Conservation (phyloP, 2,888 invertebrate species). For the Coenonympha glycerion region DNA sequence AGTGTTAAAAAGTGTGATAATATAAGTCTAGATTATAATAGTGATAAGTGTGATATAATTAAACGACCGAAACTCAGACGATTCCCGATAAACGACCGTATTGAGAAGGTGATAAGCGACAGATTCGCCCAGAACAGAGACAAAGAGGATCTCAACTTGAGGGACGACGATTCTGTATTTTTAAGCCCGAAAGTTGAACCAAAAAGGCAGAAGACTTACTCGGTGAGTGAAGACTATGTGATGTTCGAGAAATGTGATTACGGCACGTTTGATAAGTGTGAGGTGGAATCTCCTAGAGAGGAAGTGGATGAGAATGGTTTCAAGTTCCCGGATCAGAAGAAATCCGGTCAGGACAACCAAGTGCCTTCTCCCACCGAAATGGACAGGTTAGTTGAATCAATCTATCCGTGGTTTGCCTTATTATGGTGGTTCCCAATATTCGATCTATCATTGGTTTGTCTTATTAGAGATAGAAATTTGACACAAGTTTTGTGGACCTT, state of each 20-base stretch:
- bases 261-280: conserved; percentile 55
- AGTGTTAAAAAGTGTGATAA: conserved; percentile 55
- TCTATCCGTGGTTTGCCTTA: too few relatives aligned
- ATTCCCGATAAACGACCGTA: conserved; percentile 53
- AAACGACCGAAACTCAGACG: conserved; percentile 63
- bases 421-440: too few relatives aligned
- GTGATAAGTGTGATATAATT: conserved; percentile 43
- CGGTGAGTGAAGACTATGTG: conserved; percentile 57
- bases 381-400: conserved; percentile 66
- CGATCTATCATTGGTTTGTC: too few relatives aligned
- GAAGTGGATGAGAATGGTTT: conserved; percentile 38
- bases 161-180: conserved; percentile 62
- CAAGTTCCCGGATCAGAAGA: conserved; percentile 44
- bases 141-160: conserved; percentile 53
- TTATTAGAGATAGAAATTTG: too few relatives aligned
- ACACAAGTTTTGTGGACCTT: too few relatives aligned
- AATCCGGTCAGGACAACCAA: conserved; percentile 42
- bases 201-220: conserved; percentile 60
- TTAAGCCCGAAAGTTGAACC: conserved; percentile 43
- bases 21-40: conserved; percentile 42
- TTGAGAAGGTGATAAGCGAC: conserved; percentile 59
- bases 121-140: conserved; percentile 47
- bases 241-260: conserved; percentile 66
- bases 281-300: conserved; percentile 47
- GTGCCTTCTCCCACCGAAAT: conserved; percentile 83